A percentile compares a stretch with the other conserved stretches of the same genome.
These are phyloP conservation scores for Terebella lapidaria DNA, from an alignment of 2,888 invertebrate genomes.

Conservation along the genomic window DNA sequence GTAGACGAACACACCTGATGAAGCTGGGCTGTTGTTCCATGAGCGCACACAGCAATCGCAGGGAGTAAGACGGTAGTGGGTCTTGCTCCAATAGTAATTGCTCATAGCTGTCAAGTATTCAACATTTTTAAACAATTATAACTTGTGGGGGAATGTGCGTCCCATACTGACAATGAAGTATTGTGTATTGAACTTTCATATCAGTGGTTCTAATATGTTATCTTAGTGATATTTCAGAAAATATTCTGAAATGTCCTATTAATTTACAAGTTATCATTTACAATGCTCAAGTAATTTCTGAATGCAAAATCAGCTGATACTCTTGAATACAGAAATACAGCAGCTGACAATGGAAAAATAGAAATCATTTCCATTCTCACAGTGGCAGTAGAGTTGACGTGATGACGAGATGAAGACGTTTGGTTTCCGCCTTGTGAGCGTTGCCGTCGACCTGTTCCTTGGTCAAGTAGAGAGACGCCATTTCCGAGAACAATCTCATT, in stretches of 20 bases:
- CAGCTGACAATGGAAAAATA: no score
- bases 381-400: conserved; percentile 42
- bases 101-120: conserved; percentile 46
- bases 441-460: conserved; percentile 30
- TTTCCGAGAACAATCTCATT: conserved; percentile 45
- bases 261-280: no score
- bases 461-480: conserved; percentile 41
- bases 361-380: conserved; percentile 41
- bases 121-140: no score
- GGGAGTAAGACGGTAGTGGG: conserved; percentile 45
- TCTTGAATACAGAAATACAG: no score
- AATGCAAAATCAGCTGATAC: no score
- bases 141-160: no score
- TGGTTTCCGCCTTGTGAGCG: conserved; percentile 20
- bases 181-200: no score
- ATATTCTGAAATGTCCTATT: no score
- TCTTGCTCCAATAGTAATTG: conserved; percentile 50
- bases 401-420: conserved; percentile 39
- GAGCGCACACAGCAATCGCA: conserved; percentile 42
- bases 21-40: conserved; percentile 41
- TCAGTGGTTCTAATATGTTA: neutral
- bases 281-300: no score
- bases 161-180: no score
- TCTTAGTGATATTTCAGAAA: no score
- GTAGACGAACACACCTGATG: conserved; percentile 24